Base-by-base conservation (phyloP, 2,797 vertebrate genomes). In the Enteromius viviparus region DNA sequence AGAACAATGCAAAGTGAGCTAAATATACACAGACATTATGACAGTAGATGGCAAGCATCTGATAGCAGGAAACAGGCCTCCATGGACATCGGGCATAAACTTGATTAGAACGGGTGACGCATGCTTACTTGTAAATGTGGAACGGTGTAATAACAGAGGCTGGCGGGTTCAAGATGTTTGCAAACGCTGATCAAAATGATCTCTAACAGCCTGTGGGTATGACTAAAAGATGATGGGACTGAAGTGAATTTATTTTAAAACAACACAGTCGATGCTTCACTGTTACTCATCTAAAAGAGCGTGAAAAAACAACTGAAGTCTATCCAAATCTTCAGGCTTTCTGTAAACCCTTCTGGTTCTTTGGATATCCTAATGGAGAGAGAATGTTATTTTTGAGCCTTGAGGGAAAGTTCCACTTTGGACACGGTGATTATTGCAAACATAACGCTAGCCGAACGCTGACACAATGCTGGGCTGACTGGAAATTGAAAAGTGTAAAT, bases 381-480 rank as follows among this genome's bases (percentile, higher is more conserved):
- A 74, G 84, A 85, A 90, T 81, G 84, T 88, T 89, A 86, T 89
- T 87, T 83, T 76, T 87, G 87, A 65, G 15, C 14, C 58, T 81
- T 14, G 29, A 76, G 60, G 93, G 93, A 95, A 94, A 94, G 91
- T 95, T 95, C 93, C 93, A 93, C 86, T 58, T 85, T 82, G 92
- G 89, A 89, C 49, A 45, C 70, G 72, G 23, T 72, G 47, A 70
- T 26, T 12, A 55, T 23, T 29, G 77, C 88, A 90, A 93, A 88
- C 90, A 89, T 88, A 88, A 91, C 79, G 21, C 26, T 88, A 83
- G 84, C 85, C 62, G 87, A 89, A 91, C 82, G 19, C 37, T 88
- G 84, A 84, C 86, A 78, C 45, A 55, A 76, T 84, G 23, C n/a
- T n/a, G 40, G 45, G 71, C 70, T 80, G 88, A 91, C 90, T 88